A percentile compares a stretch with the other conserved stretches of the same genome.
phyloP scores from a whole-genome alignment of 2,113 vertebrate species.

The Paradoxurus hermaphroditus region DNA sequence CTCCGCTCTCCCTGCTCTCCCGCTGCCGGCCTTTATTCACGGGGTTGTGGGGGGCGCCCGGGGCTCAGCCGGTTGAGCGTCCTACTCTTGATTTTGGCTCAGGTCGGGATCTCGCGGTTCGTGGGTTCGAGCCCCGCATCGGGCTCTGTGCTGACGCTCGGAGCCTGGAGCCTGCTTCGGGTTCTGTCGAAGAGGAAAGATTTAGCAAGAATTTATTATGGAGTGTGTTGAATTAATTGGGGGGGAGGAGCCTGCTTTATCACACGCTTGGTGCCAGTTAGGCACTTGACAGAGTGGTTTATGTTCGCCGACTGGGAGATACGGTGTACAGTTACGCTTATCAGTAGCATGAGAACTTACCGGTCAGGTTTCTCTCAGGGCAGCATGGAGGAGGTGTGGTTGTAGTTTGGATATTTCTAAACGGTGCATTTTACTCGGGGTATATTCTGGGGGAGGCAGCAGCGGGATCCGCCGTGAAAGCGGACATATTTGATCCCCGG shows the following conservation, averaged over 20 bases:
- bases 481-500: background rate
- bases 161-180: too few species aligned
- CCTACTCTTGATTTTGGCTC: too few species aligned
- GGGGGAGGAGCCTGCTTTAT: background rate
- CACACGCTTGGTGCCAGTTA: background rate
- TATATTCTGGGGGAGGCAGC: background rate
- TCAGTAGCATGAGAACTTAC: background rate
- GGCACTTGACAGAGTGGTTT: background rate
- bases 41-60: background rate
- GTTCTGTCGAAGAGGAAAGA: background rate
- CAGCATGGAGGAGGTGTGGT: background rate
- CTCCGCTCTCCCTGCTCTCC: too few species aligned
- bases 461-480: background rate
- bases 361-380: background rate
- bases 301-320: background rate
- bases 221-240: background rate
- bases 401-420: slow-evolving; percentile 35
- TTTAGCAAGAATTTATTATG: background rate
- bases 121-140: too few species aligned
- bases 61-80: too few species aligned
- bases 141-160: too few species aligned
- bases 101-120: too few species aligned
- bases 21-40: background rate
- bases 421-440: background rate
- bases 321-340: background rate